Evolutionary conservation across 1,140 invertebrate genomes (phyloP).

Genomic region (Matsumurasca onukii): DNA sequence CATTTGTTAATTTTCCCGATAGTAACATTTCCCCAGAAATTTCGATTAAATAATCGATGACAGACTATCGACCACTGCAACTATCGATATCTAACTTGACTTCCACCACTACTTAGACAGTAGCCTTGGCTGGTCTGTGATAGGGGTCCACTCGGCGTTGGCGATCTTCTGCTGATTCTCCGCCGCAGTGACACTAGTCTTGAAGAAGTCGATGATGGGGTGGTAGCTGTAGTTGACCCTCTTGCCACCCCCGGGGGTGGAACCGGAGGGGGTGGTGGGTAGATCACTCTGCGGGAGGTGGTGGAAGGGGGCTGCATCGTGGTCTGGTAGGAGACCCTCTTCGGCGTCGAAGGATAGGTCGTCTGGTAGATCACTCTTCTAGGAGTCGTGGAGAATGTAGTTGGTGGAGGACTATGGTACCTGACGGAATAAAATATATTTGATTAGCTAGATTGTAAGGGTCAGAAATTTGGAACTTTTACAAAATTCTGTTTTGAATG

Average conservation of each 20-base stretch:
- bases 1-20: too few species aligned
- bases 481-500: too few species aligned
- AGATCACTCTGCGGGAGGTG: neutral
- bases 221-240: constrained; percentile 79
- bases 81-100: too few species aligned
- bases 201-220: constrained; percentile 82
- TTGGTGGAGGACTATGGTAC: constrained; percentile 19
- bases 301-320: neutral
- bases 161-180: constrained; percentile 30
- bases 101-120: constrained; percentile 11
- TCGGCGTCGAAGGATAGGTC: neutral
- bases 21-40: too few species aligned
- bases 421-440: too few species aligned
- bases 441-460: too few species aligned
- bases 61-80: too few species aligned
- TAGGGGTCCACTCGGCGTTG: constrained; percentile 38
- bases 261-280: constrained; percentile 39
- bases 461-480: too few species aligned
- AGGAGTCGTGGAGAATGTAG: neutral
- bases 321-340: neutral
- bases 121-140: constrained; percentile 30
- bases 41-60: too few species aligned
- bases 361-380: constrained; percentile 8
- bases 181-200: constrained; percentile 33
- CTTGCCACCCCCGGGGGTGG: constrained; percentile 47